phyloP scores from a whole-genome alignment of 30 jellyfish, hydroid and myxozoan genomes.

The Cassiopea andromeda region DNA sequence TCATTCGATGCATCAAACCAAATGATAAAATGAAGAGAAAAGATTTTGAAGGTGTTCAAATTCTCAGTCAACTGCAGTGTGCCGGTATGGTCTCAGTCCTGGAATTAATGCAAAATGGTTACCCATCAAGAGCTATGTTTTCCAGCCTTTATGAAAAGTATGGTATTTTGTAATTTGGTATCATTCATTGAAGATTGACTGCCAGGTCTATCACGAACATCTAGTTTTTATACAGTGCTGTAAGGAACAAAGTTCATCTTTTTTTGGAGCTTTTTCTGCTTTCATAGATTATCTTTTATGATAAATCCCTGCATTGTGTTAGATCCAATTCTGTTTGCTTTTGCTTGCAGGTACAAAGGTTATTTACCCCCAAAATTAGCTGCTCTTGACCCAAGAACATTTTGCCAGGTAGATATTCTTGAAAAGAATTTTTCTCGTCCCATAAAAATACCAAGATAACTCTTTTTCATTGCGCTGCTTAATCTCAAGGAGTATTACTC shows the following conservation, averaged over 20 bases:
- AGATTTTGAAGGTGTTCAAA: conserved; percentile 99
- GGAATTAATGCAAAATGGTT: conserved; percentile 97
- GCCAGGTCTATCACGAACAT: background rate
- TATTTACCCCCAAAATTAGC: conserved; percentile 92
- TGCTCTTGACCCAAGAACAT: conserved; percentile 91
- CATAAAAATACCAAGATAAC: too few species aligned
- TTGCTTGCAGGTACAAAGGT: conserved; percentile 68
- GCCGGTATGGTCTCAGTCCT: conserved; percentile 99
- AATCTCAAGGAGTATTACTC: too few species aligned
- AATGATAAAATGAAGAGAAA: conserved; percentile 95
- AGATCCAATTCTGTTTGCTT: background rate
- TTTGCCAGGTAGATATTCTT: conserved; percentile 74
- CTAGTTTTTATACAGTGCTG: background rate
- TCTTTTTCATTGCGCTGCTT: too few species aligned
- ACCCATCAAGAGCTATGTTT: conserved; percentile 94
- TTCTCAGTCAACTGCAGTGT: conserved; percentile 97
- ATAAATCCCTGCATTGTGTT: background rate
- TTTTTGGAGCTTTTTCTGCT: background rate
- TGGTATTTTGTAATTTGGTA: background rate
- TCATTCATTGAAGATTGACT: background rate
- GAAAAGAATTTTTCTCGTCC: too few species aligned
- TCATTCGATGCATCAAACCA: conserved; percentile 96
- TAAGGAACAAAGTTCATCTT: too few species aligned
- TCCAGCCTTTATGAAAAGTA: conserved; percentile 90
- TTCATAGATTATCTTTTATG: background rate